Evolutionary conservation across 2,113 vertebrate species (phyloP).

Genomic region (Neomonachus schauinslandi): DNA sequence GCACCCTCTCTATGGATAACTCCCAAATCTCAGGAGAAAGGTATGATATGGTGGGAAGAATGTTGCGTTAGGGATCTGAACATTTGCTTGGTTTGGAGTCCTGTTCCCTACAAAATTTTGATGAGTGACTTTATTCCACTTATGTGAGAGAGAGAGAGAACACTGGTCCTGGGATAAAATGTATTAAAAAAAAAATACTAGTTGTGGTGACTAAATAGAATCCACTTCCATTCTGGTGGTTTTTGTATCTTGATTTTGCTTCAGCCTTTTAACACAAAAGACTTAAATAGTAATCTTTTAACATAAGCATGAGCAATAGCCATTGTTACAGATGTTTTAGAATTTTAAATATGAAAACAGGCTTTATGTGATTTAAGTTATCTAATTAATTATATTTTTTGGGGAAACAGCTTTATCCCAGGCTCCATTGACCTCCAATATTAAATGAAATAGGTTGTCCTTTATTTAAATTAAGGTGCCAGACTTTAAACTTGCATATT

Average conservation of each 20-base stretch:
- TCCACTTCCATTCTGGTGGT: neutral
- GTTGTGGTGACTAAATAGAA: neutral
- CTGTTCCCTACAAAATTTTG: neutral
- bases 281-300: neutral
- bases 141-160: neutral
- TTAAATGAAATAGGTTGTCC: neutral
- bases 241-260: slow-evolving; percentile 13
- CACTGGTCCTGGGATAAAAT: neutral
- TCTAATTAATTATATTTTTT: neutral
- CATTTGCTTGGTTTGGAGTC: neutral
- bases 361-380: neutral
- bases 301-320: neutral
- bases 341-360: slow-evolving; percentile 28
- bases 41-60: neutral
- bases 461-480: slow-evolving; percentile 17
- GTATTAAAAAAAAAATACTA: neutral
- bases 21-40: neutral
- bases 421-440: neutral
- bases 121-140: neutral
- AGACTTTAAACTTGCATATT: slow-evolving; percentile 8
- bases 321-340: neutral
- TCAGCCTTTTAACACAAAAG: neutral
- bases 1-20: neutral
- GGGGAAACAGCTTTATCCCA: neutral
- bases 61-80: neutral